Evolutionary conservation across 2,797 vertebrate species (phyloP).

Genomic region (Gallinago solitaria): DNA sequence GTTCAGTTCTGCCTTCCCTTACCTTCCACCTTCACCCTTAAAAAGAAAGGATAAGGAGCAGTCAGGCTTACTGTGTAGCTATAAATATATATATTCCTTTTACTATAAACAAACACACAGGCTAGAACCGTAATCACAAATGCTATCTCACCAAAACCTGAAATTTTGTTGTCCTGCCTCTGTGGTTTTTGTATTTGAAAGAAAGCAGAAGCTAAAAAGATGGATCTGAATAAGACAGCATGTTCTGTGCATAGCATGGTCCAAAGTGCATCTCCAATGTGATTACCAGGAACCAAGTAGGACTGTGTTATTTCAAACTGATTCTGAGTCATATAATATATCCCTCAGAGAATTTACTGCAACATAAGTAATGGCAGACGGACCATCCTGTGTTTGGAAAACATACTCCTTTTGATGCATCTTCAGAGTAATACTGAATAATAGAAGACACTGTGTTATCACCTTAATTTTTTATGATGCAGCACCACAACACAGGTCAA

Average conservation of each 20-base stretch:
- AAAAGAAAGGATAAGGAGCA: not conserved
- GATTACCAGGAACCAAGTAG: not conserved
- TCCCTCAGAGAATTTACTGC: not conserved
- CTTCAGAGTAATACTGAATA: conserved; percentile 39
- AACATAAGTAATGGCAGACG: not conserved
- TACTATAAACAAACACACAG: not conserved
- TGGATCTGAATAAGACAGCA: not conserved
- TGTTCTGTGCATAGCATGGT: not conserved
- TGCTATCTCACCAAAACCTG: not conserved
- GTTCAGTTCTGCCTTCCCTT: not conserved
- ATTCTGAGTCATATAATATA: not conserved
- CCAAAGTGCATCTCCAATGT: not conserved
- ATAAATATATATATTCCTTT: not conserved
- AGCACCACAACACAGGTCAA: not conserved
- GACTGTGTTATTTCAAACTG: conserved; percentile 8
- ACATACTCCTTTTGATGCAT: not conserved
- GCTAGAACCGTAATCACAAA: not conserved
- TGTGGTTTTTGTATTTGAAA: not conserved
- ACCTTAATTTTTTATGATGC: conserved; percentile 1
- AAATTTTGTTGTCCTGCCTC: not conserved
- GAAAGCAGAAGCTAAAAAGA: not conserved
- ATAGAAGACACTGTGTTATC: conserved; percentile 8
- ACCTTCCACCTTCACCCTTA: not conserved
- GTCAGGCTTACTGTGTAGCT: not conserved
- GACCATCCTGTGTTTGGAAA: conserved; percentile 1